These are phyloP conservation scores for Mobula birostris DNA, from an alignment of 2,113 vertebrate species.

Conservation along the genomic window DNA sequence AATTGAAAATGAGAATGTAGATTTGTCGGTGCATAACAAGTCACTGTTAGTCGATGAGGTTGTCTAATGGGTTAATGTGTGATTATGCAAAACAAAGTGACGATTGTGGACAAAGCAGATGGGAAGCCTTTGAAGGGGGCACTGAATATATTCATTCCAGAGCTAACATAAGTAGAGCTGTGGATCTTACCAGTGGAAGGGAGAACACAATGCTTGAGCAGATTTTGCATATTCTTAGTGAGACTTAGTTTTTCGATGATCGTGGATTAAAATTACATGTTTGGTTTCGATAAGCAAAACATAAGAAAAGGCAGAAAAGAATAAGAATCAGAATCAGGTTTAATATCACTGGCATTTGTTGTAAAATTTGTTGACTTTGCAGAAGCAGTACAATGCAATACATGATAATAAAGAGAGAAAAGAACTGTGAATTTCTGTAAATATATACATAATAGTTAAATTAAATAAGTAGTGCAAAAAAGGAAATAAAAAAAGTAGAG, in stretches of 20 bases:
- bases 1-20: background rate
- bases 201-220: background rate
- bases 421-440: too few relatives aligned
- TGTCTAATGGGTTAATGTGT: background rate
- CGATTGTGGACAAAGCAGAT: background rate
- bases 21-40: background rate
- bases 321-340: too few relatives aligned
- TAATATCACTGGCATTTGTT: too few relatives aligned
- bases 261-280: background rate
- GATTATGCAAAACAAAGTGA: background rate
- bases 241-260: background rate
- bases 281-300: background rate
- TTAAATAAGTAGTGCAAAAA: too few relatives aligned
- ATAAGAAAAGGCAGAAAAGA: background rate
- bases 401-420: too few relatives aligned
- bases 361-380: too few relatives aligned
- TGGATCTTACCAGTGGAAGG: background rate
- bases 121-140: background rate
- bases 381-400: too few relatives aligned
- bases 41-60: background rate
- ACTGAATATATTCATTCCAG: background rate
- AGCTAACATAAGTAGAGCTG: background rate
- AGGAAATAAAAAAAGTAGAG: too few relatives aligned
- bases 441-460: too few relatives aligned
- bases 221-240: background rate